phyloP scores from a whole-genome alignment of 1,140 invertebrate species.

The Phocides pigmalion region DNA sequence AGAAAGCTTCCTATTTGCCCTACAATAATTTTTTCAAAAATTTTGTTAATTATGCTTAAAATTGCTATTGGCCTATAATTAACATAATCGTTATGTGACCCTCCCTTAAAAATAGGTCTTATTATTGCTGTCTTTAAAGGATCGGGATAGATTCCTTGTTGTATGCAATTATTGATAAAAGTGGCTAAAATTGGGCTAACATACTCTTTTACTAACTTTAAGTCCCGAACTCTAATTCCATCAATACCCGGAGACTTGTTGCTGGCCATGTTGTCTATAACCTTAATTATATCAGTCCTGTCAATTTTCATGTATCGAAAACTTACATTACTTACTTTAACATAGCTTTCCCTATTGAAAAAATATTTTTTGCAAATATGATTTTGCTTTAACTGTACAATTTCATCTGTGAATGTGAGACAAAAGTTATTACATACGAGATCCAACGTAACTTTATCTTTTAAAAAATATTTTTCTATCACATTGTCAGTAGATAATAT shows the following conservation, averaged over 20 bases:
- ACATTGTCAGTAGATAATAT: constrained; percentile 36
- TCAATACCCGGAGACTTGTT: constrained; percentile 26
- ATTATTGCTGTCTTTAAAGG: constrained; percentile 37
- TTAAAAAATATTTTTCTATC: constrained; percentile 41
- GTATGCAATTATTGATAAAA: constrained; percentile 38
- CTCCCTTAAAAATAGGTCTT: constrained; percentile 37
- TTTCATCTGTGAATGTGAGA: constrained; percentile 40
- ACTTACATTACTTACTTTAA: constrained; percentile 24
- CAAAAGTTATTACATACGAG: constrained; percentile 36
- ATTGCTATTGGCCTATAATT: constrained; percentile 40
- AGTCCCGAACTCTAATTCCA: constrained; percentile 37
- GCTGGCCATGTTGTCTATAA: constrained; percentile 29
- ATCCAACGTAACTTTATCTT: constrained; percentile 24
- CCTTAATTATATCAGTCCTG: constrained; percentile 21
- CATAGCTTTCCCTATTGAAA: constrained; percentile 38
- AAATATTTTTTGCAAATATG: constrained; percentile 35
- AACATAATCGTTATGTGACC: constrained; percentile 30
- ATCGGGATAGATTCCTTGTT: constrained; percentile 19
- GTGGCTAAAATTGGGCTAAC: constrained; percentile 31
- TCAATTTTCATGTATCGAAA: constrained; percentile 36
- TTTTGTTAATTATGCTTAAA: constrained; percentile 34
- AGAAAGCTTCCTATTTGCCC: constrained; percentile 25
- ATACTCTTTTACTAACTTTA: constrained; percentile 36
- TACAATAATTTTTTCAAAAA: constrained; percentile 34
- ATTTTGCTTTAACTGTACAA: constrained; percentile 39